phyloP scores from a whole-genome alignment of 2,797 vertebrate genomes.

The Vespertilio murinus region DNA sequence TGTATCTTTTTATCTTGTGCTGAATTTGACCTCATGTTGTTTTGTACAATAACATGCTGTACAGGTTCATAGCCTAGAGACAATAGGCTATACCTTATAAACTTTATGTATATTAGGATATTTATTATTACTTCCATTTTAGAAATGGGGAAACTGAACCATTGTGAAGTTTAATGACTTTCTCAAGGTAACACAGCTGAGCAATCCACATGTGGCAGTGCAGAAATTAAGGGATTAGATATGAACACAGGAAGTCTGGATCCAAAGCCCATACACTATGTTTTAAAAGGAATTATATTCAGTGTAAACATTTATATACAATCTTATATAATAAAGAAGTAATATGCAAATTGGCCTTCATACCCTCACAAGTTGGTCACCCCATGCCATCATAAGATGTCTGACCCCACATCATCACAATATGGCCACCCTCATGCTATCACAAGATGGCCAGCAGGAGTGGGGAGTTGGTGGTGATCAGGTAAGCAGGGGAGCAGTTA shows the following conservation, averaged over 20 bases:
- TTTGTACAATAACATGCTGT: background rate
- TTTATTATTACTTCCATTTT: background rate
- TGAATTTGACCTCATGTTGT: background rate
- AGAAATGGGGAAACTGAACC: background rate
- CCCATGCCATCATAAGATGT: too few species aligned
- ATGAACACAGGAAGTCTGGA: background rate
- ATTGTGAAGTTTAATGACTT: background rate
- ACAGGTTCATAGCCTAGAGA: background rate
- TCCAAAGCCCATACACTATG: background rate
- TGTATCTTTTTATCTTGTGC: background rate
- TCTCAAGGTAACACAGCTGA: background rate
- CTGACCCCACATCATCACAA: too few species aligned
- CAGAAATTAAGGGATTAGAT: background rate
- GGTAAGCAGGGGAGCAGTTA: too few species aligned
- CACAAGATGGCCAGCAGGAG: too few species aligned
- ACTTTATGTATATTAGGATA: background rate
- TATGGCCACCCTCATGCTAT: too few species aligned
- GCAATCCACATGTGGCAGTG: background rate
- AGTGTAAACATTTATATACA: slow-evolving; percentile 23
- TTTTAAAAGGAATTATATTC: background rate
- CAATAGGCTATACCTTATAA: background rate
- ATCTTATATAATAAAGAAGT: too few species aligned
- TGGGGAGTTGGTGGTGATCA: too few species aligned
- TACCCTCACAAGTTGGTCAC: too few species aligned
- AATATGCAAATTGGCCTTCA: too few species aligned